Percentiles rank a stretch among this genome's conserved stretches.
Evolutionary conservation across 1,140 invertebrate genomes (phyloP).

Genomic region (Drosophila sproati): DNA sequence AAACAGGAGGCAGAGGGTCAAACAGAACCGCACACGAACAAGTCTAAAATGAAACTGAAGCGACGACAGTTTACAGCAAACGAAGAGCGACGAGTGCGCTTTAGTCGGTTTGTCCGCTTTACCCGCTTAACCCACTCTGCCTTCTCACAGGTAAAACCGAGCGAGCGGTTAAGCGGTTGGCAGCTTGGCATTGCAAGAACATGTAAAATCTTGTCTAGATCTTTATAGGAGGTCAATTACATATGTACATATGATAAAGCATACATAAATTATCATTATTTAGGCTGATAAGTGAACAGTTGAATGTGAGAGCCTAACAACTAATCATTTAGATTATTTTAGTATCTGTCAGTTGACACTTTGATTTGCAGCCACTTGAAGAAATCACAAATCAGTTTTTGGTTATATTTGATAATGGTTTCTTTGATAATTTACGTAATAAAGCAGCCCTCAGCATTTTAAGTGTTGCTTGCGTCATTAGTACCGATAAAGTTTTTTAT

Average conservation of each 20-base stretch:
- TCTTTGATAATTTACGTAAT: not conserved
- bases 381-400: not conserved
- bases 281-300: constrained; percentile 9
- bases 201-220: constrained; percentile 1
- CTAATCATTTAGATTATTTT: constrained; percentile 9
- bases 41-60: constrained; percentile 32
- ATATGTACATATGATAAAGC: not conserved
- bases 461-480: not conserved
- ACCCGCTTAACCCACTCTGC: not conserved
- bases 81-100: not conserved
- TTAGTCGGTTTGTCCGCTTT: too few relatives aligned
- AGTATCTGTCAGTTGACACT: not conserved
- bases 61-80: constrained; percentile 32
- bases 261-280: not conserved
- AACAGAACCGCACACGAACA: constrained; percentile 43
- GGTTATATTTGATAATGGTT: too few relatives aligned
- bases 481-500: too few relatives aligned
- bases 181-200: not conserved
- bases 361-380: constrained; percentile 18
- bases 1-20: not conserved
- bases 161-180: not conserved
- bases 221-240: not conserved
- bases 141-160: not conserved
- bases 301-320: constrained; percentile 3
- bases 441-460: not conserved